These are phyloP conservation scores for Thumatha senex DNA, from an alignment of 2,888 invertebrate species.

Conservation along the genomic window DNA sequence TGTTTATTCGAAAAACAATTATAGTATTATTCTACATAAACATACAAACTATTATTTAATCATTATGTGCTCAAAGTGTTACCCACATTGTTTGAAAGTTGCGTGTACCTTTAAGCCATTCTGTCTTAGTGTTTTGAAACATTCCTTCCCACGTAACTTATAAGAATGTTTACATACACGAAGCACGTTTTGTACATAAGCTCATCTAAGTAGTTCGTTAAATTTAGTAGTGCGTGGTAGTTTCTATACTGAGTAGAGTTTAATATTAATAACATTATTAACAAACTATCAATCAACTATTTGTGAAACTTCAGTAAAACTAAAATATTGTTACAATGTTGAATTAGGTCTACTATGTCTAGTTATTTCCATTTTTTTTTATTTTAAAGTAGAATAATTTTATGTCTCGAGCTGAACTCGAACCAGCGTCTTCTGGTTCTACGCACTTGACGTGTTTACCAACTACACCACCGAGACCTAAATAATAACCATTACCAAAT, in stretches of 20 bases:
- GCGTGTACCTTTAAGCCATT: neutral
- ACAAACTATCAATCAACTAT: slow-evolving; percentile 20
- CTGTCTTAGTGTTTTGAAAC: slow-evolving; percentile 1
- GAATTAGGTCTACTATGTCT: neutral
- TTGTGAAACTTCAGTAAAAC: slow-evolving; percentile 7
- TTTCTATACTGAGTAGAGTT: slow-evolving; percentile 10
- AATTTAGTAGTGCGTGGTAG: slow-evolving; percentile 24
- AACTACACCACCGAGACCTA: too few relatives aligned
- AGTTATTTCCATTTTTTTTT: too few relatives aligned
- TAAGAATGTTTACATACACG: slow-evolving; percentile 4
- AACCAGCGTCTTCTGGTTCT: too few relatives aligned
- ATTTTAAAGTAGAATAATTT: too few relatives aligned
- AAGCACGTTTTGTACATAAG: slow-evolving; percentile 6
- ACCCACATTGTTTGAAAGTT: slow-evolving; percentile 1
- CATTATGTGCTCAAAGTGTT: neutral
- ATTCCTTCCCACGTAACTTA: neutral
- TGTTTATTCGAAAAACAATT: too few relatives aligned
- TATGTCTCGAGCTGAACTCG: too few relatives aligned
- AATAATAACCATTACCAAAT: too few relatives aligned
- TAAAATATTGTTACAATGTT: neutral
- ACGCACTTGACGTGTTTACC: too few relatives aligned
- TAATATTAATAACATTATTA: slow-evolving; percentile 26
- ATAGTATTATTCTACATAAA: too few relatives aligned
- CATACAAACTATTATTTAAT: too few relatives aligned
- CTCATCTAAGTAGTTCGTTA: slow-evolving; percentile 17